A percentile compares a stretch with the other conserved stretches of the same genome.
These are phyloP conservation scores for Apomyelois bistriatella DNA, from an alignment of 2,888 invertebrate species.

Conservation along the genomic window DNA sequence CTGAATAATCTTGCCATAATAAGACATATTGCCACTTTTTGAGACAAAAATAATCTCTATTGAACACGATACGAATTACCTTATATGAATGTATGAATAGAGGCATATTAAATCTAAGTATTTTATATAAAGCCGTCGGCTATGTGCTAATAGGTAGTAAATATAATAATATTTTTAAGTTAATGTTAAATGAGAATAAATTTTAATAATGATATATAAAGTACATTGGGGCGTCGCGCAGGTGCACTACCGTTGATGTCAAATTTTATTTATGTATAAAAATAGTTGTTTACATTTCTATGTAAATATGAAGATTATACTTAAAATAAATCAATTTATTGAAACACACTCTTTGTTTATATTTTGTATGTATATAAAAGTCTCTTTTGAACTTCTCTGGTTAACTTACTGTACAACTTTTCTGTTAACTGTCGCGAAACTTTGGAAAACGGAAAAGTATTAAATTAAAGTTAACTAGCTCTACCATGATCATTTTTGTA, in stretches of 20 bases:
- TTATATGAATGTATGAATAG: neutral
- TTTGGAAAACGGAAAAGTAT: too few relatives aligned
- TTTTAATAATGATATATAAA: conserved; percentile 1
- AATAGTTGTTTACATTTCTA: conserved; percentile 32
- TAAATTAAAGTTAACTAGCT: too few relatives aligned
- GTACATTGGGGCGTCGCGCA: neutral
- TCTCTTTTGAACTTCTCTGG: too few relatives aligned
- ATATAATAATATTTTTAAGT: conserved; percentile 2
- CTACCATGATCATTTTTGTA: too few relatives aligned
- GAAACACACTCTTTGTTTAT: conserved; percentile 8
- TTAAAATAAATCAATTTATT: conserved; percentile 47
- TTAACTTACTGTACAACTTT: too few relatives aligned
- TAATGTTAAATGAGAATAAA: neutral
- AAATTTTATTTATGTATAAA: conserved; percentile 36
- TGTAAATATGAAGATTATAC: conserved; percentile 64
- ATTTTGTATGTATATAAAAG: conserved; percentile 15
- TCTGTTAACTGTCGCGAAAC: too few relatives aligned
- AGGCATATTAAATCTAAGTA: conserved; percentile 3
- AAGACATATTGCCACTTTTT: conserved; percentile 1
- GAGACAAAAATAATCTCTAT: neutral
- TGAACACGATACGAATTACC: conserved; percentile 1
- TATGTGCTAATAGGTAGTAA: neutral
- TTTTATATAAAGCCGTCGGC: conserved; percentile 2
- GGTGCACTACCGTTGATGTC: conserved; percentile 31
- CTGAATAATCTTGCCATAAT: conserved; percentile 15